Conservation (phyloP, 1,140 invertebrate genomes). For the Drosophila insularis region DNA sequence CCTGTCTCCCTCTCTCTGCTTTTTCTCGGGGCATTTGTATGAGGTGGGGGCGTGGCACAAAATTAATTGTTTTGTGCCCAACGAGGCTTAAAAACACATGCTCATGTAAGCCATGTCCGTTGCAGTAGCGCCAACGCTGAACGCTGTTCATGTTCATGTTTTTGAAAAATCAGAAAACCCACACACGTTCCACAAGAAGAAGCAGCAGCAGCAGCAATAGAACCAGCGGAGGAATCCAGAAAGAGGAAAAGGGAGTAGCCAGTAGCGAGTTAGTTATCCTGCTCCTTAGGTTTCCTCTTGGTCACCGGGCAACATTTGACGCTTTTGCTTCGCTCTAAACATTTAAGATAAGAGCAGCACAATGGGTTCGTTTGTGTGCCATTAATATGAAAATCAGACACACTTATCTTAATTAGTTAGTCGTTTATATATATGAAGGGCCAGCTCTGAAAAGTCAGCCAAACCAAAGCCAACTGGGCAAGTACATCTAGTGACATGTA, state of each 20-base stretch:
- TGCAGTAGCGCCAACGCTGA: conserved; percentile 39
- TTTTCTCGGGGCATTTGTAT: not conserved
- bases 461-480: not conserved
- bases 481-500: conserved; percentile 7
- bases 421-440: conserved; percentile 44
- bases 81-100: conserved; percentile 78
- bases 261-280: not conserved
- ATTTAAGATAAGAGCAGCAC: conserved; percentile 74
- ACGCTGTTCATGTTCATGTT: conserved; percentile 47
- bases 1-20: not conserved
- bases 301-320: conserved; percentile 60
- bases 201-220: not conserved
- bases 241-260: not conserved
- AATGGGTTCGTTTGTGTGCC: conserved; percentile 68
- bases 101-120: conserved; percentile 75
- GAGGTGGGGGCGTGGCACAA: conserved; percentile 57
- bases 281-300: not conserved
- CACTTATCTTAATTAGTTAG: conserved; percentile 80
- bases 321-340: conserved; percentile 63
- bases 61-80: conserved; percentile 80
- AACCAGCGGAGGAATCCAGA: not conserved
- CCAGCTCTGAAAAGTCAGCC: too few relatives aligned
- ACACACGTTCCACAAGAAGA: conserved; percentile 22
- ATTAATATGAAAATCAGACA: conserved; percentile 81
- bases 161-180: conserved; percentile 42